Percentiles rank a stretch among this genome's conserved stretches.
phyloP scores from a whole-genome alignment of 2,888 invertebrate genomes.

The Anodontia alba region DNA sequence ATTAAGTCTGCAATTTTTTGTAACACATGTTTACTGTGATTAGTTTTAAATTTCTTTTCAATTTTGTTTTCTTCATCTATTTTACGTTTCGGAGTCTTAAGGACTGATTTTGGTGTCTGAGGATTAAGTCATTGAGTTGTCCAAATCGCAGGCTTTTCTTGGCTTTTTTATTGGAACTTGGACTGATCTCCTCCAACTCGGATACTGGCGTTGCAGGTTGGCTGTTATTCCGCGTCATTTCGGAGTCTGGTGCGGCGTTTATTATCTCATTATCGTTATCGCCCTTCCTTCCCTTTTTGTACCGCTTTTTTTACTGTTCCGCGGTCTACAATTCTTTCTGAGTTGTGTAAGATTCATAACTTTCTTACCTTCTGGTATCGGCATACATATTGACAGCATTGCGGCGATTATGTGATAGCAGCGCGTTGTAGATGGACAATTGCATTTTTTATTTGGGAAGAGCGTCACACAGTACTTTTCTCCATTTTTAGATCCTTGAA shows the following conservation, averaged over 20 bases:
- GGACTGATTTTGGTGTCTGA: slow-evolving; percentile 8
- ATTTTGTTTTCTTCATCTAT: neutral
- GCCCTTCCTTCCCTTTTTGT: slow-evolving; percentile 27
- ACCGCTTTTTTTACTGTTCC: slow-evolving; percentile 23
- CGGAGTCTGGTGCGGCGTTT: slow-evolving; percentile 22
- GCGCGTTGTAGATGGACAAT: slow-evolving; percentile 23
- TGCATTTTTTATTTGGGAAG: slow-evolving; percentile 23
- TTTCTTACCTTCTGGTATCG: slow-evolving; percentile 20
- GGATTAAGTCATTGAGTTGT: neutral
- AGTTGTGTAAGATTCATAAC: slow-evolving; percentile 25
- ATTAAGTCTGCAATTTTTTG: slow-evolving; percentile 8
- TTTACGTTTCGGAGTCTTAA: neutral
- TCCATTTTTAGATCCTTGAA: slow-evolving; percentile 3
- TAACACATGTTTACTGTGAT: neutral
- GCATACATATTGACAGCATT: slow-evolving; percentile 21
- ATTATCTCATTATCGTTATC: slow-evolving; percentile 1
- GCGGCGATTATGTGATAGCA: slow-evolving; percentile 35
- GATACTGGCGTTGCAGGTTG: neutral
- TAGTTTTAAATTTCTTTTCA: neutral
- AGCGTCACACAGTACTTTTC: slow-evolving; percentile 2
- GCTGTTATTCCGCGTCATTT: too few species aligned
- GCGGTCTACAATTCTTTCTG: slow-evolving; percentile 17
- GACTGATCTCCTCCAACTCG: neutral
- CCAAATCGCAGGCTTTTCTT: neutral
- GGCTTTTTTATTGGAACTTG: neutral